phyloP scores from a whole-genome alignment of 1,140 invertebrate species.

The Ruditapes philippinarum region DNA sequence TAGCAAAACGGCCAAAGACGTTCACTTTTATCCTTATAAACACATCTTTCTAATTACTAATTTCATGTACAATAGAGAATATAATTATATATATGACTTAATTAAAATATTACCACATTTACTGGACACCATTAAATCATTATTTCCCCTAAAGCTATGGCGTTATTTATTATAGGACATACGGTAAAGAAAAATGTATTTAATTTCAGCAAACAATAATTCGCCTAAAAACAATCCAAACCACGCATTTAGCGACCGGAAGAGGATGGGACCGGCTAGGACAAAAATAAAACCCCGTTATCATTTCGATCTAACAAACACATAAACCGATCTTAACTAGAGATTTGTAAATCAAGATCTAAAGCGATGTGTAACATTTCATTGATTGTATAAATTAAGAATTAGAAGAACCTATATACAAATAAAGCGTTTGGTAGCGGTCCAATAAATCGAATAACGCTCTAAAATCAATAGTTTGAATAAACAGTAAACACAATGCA shows the following conservation, averaged over 20 bases:
- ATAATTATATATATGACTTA: too few relatives aligned
- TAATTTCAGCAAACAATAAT: background rate
- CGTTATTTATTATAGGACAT: too few relatives aligned
- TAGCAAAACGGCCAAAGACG: too few relatives aligned
- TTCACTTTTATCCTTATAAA: too few relatives aligned
- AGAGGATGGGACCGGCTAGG: background rate
- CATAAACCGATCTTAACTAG: background rate
- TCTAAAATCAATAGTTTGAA: background rate
- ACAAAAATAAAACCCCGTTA: background rate
- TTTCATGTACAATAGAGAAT: too few relatives aligned
- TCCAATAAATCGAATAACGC: constrained; percentile 29
- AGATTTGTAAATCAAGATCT: constrained; percentile 1
- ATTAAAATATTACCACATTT: too few relatives aligned
- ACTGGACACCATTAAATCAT: too few relatives aligned
- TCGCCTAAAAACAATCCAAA: background rate
- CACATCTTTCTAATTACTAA: too few relatives aligned
- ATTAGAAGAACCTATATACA: constrained; percentile 24
- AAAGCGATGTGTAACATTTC: background rate
- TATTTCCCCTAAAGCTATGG: too few relatives aligned
- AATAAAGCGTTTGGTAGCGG: constrained; percentile 18
- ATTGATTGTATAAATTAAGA: constrained; percentile 23
- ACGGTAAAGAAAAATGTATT: constrained; percentile 3
- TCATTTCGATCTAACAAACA: background rate
- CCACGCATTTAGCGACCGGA: background rate
- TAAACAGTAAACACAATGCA: too few relatives aligned